Evolutionary conservation across 2,113 vertebrate species (phyloP), one percentile per base, ranked within the genome.

Genomic region (Suricata suricatta): DNA sequence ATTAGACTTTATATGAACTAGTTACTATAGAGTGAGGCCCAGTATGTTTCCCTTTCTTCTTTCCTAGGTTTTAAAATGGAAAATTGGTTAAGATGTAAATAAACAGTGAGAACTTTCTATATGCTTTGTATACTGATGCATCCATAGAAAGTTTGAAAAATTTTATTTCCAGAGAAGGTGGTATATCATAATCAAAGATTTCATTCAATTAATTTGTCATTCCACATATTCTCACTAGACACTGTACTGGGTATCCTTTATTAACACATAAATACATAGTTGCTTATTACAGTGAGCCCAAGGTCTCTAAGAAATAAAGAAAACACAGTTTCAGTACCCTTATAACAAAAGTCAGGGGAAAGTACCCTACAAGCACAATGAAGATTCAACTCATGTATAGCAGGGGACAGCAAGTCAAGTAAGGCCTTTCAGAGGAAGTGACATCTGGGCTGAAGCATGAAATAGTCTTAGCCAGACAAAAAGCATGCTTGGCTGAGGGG

Each of bases 21-120:
- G 5, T 35, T 93, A 25, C 25, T 76, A 0, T 14, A 60, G 31
- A 95, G 81, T 41, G 16, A 74, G 14, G 8, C 29, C 84, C 41
- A 79, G 23, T 52, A 69, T 12, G 19, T 64, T 60, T 66, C 64
- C 5, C 3, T 94, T 90, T 52, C 16, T 47, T 82, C 25, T 52
- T 31, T 76, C 8, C 41, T 10, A 69, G 27, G n/a, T 96, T 96
- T 93, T 63, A 81, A 94, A 96, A 89, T 64, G 16, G 33, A 93
- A 89, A 50, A 81, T 0, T 82, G 17, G 17, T 17, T 33, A 72
- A 66, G 8, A 77, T 54, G 3, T 60, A 87, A 86, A 19, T 52
- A 81, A 94, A 57, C 60, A 80, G 74, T 77, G 19, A 94, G 21
- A 92, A 57, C 23, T 6, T 74, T 64, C 66, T 81, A 3, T 76